Conservation (phyloP, 2,113 vertebrate species). For the Dicentrarchus labrax region DNA sequence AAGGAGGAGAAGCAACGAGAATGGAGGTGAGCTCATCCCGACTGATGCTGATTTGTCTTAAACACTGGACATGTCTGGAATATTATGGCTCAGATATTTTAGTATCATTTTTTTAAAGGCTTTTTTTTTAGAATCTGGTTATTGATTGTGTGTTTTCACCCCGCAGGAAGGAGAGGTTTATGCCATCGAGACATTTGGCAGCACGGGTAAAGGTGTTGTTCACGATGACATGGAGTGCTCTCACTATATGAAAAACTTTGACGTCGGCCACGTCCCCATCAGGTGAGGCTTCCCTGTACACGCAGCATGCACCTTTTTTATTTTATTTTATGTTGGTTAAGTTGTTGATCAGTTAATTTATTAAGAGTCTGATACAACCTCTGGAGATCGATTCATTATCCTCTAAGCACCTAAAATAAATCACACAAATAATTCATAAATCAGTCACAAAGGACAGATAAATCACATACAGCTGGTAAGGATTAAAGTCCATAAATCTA, state of each 20-base stretch:
- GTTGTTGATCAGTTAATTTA: background rate
- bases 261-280: constrained; percentile 98
- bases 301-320: background rate
- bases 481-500: too few relatives aligned
- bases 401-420: background rate
- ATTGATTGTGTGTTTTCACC: background rate
- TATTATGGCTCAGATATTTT: background rate
- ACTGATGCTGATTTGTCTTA: background rate
- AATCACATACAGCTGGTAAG: background rate
- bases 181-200: constrained; percentile 99
- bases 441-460: too few relatives aligned
- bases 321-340: background rate
- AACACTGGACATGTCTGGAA: background rate
- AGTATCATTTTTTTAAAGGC: too few relatives aligned
- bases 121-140: background rate
- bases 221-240: constrained; percentile 99
- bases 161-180: constrained; percentile 97
- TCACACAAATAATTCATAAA: background rate
- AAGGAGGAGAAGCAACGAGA: constrained; percentile 97
- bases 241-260: constrained; percentile 99
- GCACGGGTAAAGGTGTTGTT: constrained; percentile 98
- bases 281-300: constrained; percentile 82
- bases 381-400: background rate
- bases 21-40: constrained; percentile 90
- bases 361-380: background rate